Percentiles rank a stretch among this genome's conserved stretches.
Conservation (phyloP, 2,888 invertebrate genomes). For the Pristionchus japonicus region DNA sequence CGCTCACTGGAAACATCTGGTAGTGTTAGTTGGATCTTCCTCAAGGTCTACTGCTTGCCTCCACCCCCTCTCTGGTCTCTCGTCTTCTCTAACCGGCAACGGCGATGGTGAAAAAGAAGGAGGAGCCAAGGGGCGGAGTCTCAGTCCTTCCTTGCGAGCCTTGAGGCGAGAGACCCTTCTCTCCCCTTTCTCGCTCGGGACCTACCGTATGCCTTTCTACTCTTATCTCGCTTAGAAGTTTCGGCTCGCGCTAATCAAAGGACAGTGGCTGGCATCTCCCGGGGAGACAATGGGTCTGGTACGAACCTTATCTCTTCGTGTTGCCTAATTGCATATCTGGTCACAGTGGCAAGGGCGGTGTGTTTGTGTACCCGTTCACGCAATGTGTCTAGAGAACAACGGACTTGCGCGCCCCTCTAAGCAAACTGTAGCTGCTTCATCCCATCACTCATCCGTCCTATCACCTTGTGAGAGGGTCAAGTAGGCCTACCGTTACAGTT, state of each 20-base stretch:
- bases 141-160: not conserved
- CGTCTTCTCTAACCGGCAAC: not conserved
- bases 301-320: not conserved
- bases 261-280: not conserved
- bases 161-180: not conserved
- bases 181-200: not conserved
- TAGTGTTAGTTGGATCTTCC: not conserved
- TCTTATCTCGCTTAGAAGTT: not conserved
- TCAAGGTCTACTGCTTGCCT: not conserved
- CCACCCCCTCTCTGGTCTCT: not conserved
- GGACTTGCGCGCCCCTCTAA: not conserved
- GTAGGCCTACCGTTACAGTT: not conserved
- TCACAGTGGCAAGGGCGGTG: not conserved
- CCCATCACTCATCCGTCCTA: not conserved
- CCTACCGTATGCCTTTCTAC: not conserved
- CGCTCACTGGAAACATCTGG: not conserved
- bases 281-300: constrained; percentile 20
- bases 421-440: constrained; percentile 24
- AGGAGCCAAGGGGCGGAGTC: constrained; percentile 2
- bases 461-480: not conserved
- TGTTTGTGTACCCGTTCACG: constrained; percentile 10
- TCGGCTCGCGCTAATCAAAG: not conserved
- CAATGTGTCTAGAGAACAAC: constrained; percentile 10
- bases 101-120: not conserved
- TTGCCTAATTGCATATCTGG: not conserved